Base-by-base conservation (phyloP, 2,888 invertebrate species). In the Microctonus aethiopoides region DNA sequence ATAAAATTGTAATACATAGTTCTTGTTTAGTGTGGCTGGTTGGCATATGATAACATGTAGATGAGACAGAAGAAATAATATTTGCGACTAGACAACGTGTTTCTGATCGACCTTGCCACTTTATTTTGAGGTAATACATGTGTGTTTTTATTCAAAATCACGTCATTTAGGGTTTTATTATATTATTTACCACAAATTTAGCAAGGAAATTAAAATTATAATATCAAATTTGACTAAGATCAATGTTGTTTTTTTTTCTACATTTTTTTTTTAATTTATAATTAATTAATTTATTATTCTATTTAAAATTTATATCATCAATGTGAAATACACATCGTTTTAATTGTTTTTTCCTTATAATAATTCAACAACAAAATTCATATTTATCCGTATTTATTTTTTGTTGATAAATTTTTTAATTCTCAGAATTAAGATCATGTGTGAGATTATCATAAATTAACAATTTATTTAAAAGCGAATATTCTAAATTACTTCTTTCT, bases 151-250 rank as follows among this genome's bases (percentile, higher is more conserved):
- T 59, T 34, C n/a, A n/a, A n/a, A n/a, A 32, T 20, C 59, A 20
- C 20, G 34, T 34, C 59, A 59, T 59, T 34, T 59, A 59, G 36
- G 59, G 59, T 59, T 59, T 34, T 59, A 59, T 34, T 13, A 59
- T 34, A 20, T n/a, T n/a, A n/a, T n/a, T n/a, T n/a, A n/a, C n/a
- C 34, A 59, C 34, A 7, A 36, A 22, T 59, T 59, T 20, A 59
- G 4, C 32, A 22, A 59, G 34, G 59, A 59, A 59, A 59, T 59
- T 34, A 20, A 59, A 59, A 59, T 34, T 59, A 59, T 32, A 29
- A 36, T 59, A 32, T 59, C 20, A n/a, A 59, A 34, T 22, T 7
- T 59, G 20, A 59, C 20, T 59, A 34, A 10, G 59, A 16, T 59
- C 16, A 34, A 10, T 10, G 16, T 34, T 59, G 20, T 34, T 59